Evolutionary conservation across 2,888 invertebrate species (phyloP), one percentile per base, ranked within the genome.

Genomic region (Heliconius ethilla): DNA sequence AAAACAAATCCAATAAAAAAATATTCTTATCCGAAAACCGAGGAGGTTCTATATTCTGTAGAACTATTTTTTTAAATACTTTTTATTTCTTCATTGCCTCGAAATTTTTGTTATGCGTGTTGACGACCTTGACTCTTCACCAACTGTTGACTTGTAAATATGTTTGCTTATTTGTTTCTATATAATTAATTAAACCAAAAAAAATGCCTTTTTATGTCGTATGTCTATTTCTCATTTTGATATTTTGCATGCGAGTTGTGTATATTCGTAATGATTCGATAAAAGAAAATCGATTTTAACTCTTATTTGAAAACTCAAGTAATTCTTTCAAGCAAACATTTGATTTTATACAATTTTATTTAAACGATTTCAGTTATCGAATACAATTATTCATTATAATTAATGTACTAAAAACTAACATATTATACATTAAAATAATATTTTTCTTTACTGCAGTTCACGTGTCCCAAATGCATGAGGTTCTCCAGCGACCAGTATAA

Each of bases 401-500:
- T 37, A 66, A 37, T 37, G 15, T n/a, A 55, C 5, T 29, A 55
- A 59, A 22, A 33, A 10, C 15, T 51, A 11, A 18, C 13, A 33
- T 72, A n/a, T 62, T 33, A 37, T 7, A 45, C 27, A 45, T 27
- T 2, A 27, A 69, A 65, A 15, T 66, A 40, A 29, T 45, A 3
- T 25, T 69, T 69, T 69, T 40, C 69, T 69, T 69, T 89, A 3
- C 89, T 93, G 94, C 84, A 89, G 2, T 94, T 89, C 86, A 91
- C 86, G 1, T 94, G 94, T 74, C 94, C 94, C 0, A 93, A 93
- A 75, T 94, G 94, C 83, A 84, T 89, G 88, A 84, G 86, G 62
- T 94, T 92, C 82, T 89, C 90, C 0, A 90, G 89, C 79, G 87
- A 90, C 62, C 87, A 90, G 79, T 90, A 92, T 83, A 86, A 87